Evolutionary conservation across 2,888 invertebrate genomes (phyloP), one percentile per base, ranked within the genome.

Genomic region (Drosophila diplacantha): DNA sequence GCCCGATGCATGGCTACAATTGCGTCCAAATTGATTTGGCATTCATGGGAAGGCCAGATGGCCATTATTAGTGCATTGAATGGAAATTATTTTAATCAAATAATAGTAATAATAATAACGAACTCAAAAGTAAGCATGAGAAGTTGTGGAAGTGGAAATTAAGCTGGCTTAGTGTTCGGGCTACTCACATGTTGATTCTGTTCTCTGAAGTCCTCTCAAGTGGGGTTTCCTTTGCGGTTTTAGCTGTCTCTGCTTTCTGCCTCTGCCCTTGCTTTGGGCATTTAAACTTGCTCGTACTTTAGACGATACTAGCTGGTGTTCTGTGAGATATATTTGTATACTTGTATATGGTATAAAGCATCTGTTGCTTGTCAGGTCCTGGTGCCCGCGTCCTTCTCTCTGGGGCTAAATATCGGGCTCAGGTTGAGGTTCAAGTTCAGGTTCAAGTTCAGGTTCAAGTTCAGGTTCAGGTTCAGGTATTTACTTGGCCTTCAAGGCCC

Each of bases 111-210:
- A 18, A 46, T 11, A 34, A 14, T 1, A 24, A 22, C 5, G 5
- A 22, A 24, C 3, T 7, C 5, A 20, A 43, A 32, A 43, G 26
- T 11, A 5, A n/a, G 7, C 12, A 12, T 3, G 2, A n/a, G 3
- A 5, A 31, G 5, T n/a, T 26, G 9, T 16, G 3, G 1, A 11
- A 11, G 1, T 29, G 11, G 8, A 11, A 8, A 11, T 29, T 1
- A 11, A 4, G 11, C 0, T 3, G 26, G 6, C 26, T 26, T 3
- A 9, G 26, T 4, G 12, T 4, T 14, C 12, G 14, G 9, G 12
- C 6, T 9, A 55, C 54, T 55, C 22, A 55, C 54, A 55, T 55
- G 54, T 12, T 54, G 12, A 16, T 35, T 37, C 12, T 29, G 35
- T 29, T 26, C 16, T 50, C 14, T 49, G 2, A 14, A 18, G 9